A percentile compares a stretch with the other conserved stretches of the same genome.
Conservation (phyloP, 37 sponge, comb jelly and placozoan species). For the Chondrilla cf. caribensis region DNA sequence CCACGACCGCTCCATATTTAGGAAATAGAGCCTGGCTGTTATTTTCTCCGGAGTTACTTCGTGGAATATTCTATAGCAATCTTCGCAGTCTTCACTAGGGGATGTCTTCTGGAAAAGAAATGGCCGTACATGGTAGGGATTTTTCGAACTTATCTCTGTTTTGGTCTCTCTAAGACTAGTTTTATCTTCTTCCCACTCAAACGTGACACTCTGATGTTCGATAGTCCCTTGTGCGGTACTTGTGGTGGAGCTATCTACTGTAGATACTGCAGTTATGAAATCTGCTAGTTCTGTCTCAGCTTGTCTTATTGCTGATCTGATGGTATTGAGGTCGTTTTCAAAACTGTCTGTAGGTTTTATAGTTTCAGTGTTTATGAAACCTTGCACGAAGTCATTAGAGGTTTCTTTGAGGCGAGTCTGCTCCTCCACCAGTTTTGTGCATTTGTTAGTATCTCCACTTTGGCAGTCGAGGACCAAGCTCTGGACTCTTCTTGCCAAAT, state of each 20-base stretch:
- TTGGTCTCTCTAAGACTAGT: neutral
- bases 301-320: neutral
- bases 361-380: neutral
- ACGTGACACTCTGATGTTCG: neutral
- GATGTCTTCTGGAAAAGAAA: neutral
- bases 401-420: neutral
- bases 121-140: neutral
- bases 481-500: neutral
- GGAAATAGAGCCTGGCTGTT: constrained; percentile 14
- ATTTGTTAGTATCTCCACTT: neutral
- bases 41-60: constrained; percentile 14
- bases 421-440: neutral
- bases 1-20: constrained; percentile 1
- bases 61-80: neutral
- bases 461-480: neutral
- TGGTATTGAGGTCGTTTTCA: neutral
- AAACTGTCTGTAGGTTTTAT: neutral
- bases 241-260: neutral
- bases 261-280: neutral
- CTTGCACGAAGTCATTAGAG: neutral
- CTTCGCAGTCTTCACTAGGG: neutral
- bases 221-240: neutral
- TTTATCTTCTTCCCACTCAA: constrained; percentile 9
- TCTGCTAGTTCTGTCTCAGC: neutral
- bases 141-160: neutral